Evolutionary conservation across 2,113 vertebrate species (phyloP).

Genomic region (Cochlearius cochlearius): DNA sequence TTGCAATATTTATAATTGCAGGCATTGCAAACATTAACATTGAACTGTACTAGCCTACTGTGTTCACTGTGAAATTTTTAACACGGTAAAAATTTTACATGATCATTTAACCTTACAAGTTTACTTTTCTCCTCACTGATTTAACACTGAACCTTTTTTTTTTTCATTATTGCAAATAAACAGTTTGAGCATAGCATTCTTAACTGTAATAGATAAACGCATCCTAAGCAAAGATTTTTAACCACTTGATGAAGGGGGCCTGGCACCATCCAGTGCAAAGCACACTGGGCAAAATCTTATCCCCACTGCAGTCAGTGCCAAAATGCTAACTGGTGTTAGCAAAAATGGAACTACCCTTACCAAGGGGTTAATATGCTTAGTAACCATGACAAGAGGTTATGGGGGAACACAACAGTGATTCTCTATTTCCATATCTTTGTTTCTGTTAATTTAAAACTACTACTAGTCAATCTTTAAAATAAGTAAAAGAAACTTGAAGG

Average conservation of each 20-base stretch:
- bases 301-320: constrained; percentile 8
- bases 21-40: neutral
- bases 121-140: constrained; percentile 39
- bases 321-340: neutral
- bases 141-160: constrained; percentile 28
- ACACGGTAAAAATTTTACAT: neutral
- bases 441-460: constrained; percentile 65
- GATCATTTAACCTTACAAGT: constrained; percentile 23
- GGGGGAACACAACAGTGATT: neutral
- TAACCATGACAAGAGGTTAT: neutral
- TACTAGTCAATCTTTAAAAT: constrained; percentile 51
- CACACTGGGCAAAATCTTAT: neutral
- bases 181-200: neutral
- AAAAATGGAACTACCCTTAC: neutral
- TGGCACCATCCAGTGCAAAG: neutral
- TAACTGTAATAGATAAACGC: neutral
- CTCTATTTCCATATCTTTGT: constrained; percentile 13
- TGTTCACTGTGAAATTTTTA: constrained; percentile 60
- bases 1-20: neutral
- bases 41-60: constrained; percentile 29
- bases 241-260: neutral
- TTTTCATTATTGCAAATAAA: neutral
- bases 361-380: neutral
- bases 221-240: constrained; percentile 2
- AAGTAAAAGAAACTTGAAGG: constrained; percentile 75